Evolutionary conservation across 2,113 vertebrate genomes (phyloP), one percentile per base, ranked within the genome.

Genomic region (Psittacula cyanocephala): DNA sequence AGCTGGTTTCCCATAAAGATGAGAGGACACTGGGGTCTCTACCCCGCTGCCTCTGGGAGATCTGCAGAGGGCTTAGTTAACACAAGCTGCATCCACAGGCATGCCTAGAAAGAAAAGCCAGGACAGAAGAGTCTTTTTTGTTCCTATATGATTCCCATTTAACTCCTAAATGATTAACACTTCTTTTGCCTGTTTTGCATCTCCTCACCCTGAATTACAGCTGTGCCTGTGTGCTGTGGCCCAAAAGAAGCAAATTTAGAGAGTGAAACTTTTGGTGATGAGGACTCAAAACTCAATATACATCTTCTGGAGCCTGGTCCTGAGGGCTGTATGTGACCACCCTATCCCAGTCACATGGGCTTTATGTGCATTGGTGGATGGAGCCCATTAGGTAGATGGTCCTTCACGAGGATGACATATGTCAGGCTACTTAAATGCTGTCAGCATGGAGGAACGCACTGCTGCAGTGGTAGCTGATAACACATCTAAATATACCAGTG

Each of bases 401-500:
- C 35, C 62, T 65, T 62, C 44, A 2, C 10, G 4, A 25, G 25
- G 19, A 15, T 1, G 4, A 7, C 1, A 0, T 13, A 7, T 35
- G 0, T 47, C 1, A 11, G 64, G 60, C 50, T 89, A 18, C n/a
- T 71, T 4, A 3, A 1, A 0, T 0, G 1, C 33, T 17, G 22
- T 50, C 55, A 60, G 18, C 43, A 4, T 13, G 9, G 53, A 16
- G n/a, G 27, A 16, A 20, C 23, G 13, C 3, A 0, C 35, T 7
- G 0, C 39, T 65, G 28, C 4, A 1, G 31, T 31, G 44, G 62
- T 22, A 88, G 82, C 91, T 95, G 94, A 94, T 96, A 97, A 93
- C 83, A 68, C 75, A 82, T 63, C 93, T 97, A 96, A 93, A 91
- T 94, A 93, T 95, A 96, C 44, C 80, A 15, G 57, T 86, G 92